phyloP scores from a whole-genome alignment of 1,140 invertebrate species.

The Steinernema khuongi region DNA sequence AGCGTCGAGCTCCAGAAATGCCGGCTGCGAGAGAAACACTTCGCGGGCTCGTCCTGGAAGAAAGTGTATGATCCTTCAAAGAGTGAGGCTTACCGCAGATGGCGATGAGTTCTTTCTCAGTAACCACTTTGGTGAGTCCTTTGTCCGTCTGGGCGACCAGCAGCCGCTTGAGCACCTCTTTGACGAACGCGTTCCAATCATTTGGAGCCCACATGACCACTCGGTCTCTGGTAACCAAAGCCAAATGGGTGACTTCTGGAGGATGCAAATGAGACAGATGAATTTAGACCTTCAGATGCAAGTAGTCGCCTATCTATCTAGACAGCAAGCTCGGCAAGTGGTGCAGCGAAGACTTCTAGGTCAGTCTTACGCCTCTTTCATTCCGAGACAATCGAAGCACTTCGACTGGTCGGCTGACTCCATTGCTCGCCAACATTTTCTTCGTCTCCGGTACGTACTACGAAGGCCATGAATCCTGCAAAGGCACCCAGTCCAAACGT shows the following conservation, averaged over 20 bases:
- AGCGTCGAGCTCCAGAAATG: conserved; percentile 20
- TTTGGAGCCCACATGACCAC: not conserved
- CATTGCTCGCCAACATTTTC: not conserved
- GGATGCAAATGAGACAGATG: too few species aligned
- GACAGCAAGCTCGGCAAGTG: too few species aligned
- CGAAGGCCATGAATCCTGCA: not conserved
- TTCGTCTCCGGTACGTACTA: not conserved
- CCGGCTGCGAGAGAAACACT: conserved; percentile 10
- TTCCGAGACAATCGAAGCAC: too few species aligned
- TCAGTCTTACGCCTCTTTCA: too few species aligned
- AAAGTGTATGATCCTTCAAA: not conserved
- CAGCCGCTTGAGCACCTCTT: not conserved
- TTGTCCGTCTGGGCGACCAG: not conserved
- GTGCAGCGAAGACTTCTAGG: too few species aligned
- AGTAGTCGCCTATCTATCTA: too few species aligned
- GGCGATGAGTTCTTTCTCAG: not conserved
- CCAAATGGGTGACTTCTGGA: too few species aligned
- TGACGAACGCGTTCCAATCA: not conserved
- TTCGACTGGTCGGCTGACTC: too few species aligned
- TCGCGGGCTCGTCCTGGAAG: not conserved
- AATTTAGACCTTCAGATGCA: too few species aligned
- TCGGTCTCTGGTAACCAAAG: too few species aligned
- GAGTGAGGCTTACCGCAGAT: not conserved
- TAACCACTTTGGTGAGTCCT: not conserved
- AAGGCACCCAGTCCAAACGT: not conserved